phyloP scores from a whole-genome alignment of 2,888 invertebrate species.

The Didymodactylos carnosus region DNA sequence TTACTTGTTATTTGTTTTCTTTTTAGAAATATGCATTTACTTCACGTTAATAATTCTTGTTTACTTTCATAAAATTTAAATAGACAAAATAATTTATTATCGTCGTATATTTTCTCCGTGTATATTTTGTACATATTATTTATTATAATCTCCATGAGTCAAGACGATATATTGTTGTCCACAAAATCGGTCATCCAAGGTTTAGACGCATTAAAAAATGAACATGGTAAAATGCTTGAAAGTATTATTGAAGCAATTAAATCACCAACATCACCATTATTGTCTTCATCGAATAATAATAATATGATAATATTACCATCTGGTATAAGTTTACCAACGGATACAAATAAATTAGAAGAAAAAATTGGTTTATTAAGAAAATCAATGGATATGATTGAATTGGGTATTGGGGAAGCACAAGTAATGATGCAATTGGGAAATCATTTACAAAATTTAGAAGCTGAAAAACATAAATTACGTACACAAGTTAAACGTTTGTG shows the following conservation, averaged over 20 bases:
- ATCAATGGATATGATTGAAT: constrained; percentile 81
- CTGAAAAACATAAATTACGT: constrained; percentile 59
- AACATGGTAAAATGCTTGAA: constrained; percentile 49
- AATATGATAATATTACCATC: constrained; percentile 17
- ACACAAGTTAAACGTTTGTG: constrained; percentile 81
- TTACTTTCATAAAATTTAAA: too few relatives aligned
- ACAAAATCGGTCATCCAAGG: constrained; percentile 89
- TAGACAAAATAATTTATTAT: too few relatives aligned
- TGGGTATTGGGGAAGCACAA: constrained; percentile 9
- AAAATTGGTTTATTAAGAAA: constrained; percentile 70
- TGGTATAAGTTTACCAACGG: too few relatives aligned
- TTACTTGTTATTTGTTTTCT: too few relatives aligned
- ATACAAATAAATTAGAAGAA: constrained; percentile 45
- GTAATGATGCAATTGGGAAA: constrained; percentile 10
- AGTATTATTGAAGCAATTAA: constrained; percentile 32
- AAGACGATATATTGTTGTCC: constrained; percentile 90
- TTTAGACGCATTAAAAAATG: constrained; percentile 75
- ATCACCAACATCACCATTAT: not conserved
- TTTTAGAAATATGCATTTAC: too few relatives aligned
- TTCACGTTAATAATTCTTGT: too few relatives aligned
- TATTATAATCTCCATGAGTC: constrained; percentile 35
- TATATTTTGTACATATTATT: too few relatives aligned
- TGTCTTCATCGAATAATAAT: not conserved
- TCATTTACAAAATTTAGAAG: constrained; percentile 9
- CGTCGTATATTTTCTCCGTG: too few relatives aligned